Evolutionary conservation across 1,140 invertebrate genomes (phyloP).

Genomic region (Aphaenogaster rudis): DNA sequence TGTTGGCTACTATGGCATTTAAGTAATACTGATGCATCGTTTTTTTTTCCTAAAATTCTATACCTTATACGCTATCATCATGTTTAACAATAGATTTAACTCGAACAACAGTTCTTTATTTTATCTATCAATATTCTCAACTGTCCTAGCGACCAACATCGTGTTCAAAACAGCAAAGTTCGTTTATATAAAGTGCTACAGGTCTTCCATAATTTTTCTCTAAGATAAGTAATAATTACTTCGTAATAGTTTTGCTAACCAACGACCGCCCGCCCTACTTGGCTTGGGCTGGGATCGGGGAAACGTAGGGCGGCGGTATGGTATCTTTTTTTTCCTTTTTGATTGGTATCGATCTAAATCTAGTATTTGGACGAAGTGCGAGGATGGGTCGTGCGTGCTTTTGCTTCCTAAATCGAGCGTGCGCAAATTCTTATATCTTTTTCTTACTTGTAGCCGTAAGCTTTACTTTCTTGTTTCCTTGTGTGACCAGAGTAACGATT

Average conservation of each 20-base stretch:
- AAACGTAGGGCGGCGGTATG: slow-evolving; percentile 67
- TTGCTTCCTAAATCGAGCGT: slow-evolving; percentile 78
- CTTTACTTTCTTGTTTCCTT: slow-evolving; percentile 77
- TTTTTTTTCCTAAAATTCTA: slow-evolving; percentile 65
- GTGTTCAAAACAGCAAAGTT: slow-evolving; percentile 70
- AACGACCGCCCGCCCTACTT: slow-evolving; percentile 68
- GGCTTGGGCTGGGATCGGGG: slow-evolving; percentile 63
- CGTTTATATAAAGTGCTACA: slow-evolving; percentile 78
- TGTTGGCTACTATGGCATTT: slow-evolving; percentile 72
- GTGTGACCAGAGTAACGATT: slow-evolving; percentile 69
- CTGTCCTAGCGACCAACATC: slow-evolving; percentile 74
- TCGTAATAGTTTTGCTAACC: slow-evolving; percentile 75
- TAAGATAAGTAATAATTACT: slow-evolving; percentile 74
- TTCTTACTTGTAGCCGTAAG: slow-evolving; percentile 70
- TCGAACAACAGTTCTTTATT: slow-evolving; percentile 71
- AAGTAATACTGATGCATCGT: slow-evolving; percentile 66
- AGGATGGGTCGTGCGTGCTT: slow-evolving; percentile 83
- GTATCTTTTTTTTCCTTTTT: slow-evolving; percentile 75
- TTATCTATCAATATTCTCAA: slow-evolving; percentile 75
- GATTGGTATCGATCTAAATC: slow-evolving; percentile 83
- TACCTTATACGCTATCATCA: slow-evolving; percentile 75
- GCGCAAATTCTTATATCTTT: slow-evolving; percentile 73
- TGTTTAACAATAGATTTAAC: slow-evolving; percentile 78
- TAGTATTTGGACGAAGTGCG: slow-evolving; percentile 84
- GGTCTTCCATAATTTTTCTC: slow-evolving; percentile 80